Evolutionary conservation across 2,888 invertebrate species (phyloP).

Genomic region (Tillus elongatus): DNA sequence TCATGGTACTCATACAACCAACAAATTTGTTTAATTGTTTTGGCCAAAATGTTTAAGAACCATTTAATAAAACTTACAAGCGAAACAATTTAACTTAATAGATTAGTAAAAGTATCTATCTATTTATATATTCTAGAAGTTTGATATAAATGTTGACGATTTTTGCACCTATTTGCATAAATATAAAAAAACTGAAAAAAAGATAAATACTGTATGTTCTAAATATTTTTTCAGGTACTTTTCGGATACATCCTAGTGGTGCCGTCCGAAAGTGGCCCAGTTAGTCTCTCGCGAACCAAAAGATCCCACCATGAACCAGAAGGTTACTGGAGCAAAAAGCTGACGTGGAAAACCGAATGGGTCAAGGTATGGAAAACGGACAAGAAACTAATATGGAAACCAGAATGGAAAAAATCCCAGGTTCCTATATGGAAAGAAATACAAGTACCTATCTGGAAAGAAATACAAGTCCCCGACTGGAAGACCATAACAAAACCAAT

Average conservation of each 20-base stretch:
- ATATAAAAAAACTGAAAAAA: too few species aligned
- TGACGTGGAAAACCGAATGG: conserved; percentile 78
- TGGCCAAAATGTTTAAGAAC: too few species aligned
- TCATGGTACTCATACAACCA: too few species aligned
- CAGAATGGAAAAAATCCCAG: conserved; percentile 63
- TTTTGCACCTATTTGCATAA: too few species aligned
- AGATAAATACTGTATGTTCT: too few species aligned
- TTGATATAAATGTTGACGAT: too few species aligned
- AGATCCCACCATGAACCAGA: conserved; percentile 53
- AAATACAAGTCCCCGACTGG: conserved; percentile 69
- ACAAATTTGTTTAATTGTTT: too few species aligned
- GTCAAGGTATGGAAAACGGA: conserved; percentile 66
- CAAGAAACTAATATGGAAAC: conserved; percentile 64
- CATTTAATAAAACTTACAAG: too few species aligned
- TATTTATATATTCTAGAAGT: too few species aligned
- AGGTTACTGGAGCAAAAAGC: conserved; percentile 74
- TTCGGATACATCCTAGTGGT: neutral
- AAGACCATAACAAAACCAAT: conserved; percentile 62
- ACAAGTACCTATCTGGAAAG: conserved; percentile 69
- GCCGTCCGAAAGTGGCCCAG: conserved; percentile 36
- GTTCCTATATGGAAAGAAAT: conserved; percentile 58
- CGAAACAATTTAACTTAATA: too few species aligned
- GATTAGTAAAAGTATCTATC: too few species aligned
- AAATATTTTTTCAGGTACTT: neutral
- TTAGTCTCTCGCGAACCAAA: conserved; percentile 46